A percentile compares a stretch with the other conserved stretches of the same genome.
phyloP scores from a whole-genome alignment of 2,797 vertebrate species.

The Enteromius unitaeniatus region DNA sequence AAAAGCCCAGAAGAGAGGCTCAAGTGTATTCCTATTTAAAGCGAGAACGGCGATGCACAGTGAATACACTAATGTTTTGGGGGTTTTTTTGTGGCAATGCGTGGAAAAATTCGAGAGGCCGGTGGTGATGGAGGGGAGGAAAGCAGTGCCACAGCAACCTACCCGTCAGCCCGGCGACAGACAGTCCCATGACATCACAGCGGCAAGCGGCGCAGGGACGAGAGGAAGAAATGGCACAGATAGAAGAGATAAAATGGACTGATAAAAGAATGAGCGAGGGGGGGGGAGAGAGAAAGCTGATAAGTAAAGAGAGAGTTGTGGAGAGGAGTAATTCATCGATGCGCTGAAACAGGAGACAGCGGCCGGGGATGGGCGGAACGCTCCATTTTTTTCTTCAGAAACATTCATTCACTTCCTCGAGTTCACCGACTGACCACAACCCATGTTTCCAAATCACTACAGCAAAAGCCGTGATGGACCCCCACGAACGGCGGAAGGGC shows the following conservation, averaged over 20 bases:
- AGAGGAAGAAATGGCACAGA: constrained; percentile 75
- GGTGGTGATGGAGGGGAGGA: constrained; percentile 27
- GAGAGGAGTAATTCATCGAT: constrained; percentile 62
- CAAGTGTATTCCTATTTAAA: constrained; percentile 24
- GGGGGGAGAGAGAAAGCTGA: constrained; percentile 37
- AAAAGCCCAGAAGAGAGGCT: constrained; percentile 39
- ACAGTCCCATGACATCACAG: constrained; percentile 73
- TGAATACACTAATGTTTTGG: background rate
- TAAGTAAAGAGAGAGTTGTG: constrained; percentile 59
- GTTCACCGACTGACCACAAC: constrained; percentile 22
- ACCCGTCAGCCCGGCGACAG: constrained; percentile 67
- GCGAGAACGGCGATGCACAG: background rate
- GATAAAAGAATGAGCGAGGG: constrained; percentile 60
- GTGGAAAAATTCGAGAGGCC: background rate
- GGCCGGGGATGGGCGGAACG: constrained; percentile 43
- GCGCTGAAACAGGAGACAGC: constrained; percentile 62
- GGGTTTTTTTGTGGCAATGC: background rate
- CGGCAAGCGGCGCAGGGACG: constrained; percentile 69
- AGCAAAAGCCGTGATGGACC: constrained; percentile 36
- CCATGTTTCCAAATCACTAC: background rate
- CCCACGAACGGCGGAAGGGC: constrained; percentile 34
- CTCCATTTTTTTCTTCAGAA: constrained; percentile 53
- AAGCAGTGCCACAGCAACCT: constrained; percentile 31
- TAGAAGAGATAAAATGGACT: constrained; percentile 69
- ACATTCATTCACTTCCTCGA: constrained; percentile 55